Base-by-base conservation (phyloP, 1,140 invertebrate genomes). In the Drosophila navojoa region DNA sequence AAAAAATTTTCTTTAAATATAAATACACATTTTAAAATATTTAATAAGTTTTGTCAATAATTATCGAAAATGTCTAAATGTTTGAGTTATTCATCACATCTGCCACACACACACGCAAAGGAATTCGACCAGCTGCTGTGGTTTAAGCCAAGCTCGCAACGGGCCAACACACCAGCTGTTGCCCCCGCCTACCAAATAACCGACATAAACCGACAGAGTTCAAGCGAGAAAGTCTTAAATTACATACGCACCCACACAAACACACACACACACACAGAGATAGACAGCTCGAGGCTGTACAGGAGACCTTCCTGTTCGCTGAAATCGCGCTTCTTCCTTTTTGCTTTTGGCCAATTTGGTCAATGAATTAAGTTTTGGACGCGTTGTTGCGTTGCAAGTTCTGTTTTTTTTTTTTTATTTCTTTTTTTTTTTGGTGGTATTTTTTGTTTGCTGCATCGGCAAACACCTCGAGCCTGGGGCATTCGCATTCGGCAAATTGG, bases 191-290 rank as follows among this genome's bases (percentile, higher is more conserved):
- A 3, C 27, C 9, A 45, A 57, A 57, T 11, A 38, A 50, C 25
- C 53, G 60, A 64, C 45, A 71, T 52, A 58, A 58, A 66, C 35
- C 15, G 63, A 54, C 54, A 54, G 63, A 55, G 54, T 40, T 38
- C 25, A 81, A 72, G 79, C 68, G 82, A 86, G 82, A 86, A 87
- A 82, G 82, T 87, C 82, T 82, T 86, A 82, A 82, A 79, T 87
- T 89, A 87, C 82, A 82, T 69, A 87, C 69, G 66, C 82, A 89
- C 84, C 84, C 76, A 86, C 81, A 80, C 70, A 60, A 47, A 27
- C 6, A 38, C 54, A 16, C 2, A 10, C 42, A 86, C 81, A 77
- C 62, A 60, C 22, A n/a, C 3, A 38, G 54, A 10, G 4, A 10
- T 10, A 29, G 58, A 67, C 42, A 66, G 60, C 57, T 53, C 47